Evolutionary conservation across 1,140 invertebrate genomes (phyloP), one percentile per base, ranked within the genome.

Genomic region (Xylocopa sonorina): DNA sequence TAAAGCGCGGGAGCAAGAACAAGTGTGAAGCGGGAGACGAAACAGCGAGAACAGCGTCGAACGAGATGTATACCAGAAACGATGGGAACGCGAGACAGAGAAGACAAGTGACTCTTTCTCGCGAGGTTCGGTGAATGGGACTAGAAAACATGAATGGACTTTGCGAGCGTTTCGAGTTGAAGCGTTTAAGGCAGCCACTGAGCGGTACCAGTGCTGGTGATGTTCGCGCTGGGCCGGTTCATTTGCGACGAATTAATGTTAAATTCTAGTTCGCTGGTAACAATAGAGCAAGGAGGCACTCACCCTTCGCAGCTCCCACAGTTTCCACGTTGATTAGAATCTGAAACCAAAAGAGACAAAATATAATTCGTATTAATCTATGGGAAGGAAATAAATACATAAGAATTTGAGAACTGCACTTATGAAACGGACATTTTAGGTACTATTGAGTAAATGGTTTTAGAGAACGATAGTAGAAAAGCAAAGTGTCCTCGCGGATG

Each of bases 41-140:
- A n/a, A 50, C n/a, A n/a, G n/a, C 29, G 62, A 74, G 29, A 41
- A 69, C 32, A 38, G 24, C 16, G 63, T 18, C 29, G 46, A 48
- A 41, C 53, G 53, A 73, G 32, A 74, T 50, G 48, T 43, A 57
- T 67, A 43, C 29, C 68, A 58, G n/a, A 58, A 53, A 21, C 43
- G 34, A 18, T 51, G 16, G 38, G 34, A 51, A 62, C 50, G 32
- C 12, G 34, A 16, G 57, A 66, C 41, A 48, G 41, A 43, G 43
- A 74, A 57, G 62, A 74, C 24, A 48, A 75, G 38, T 51, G 69
- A 60, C 29, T 38, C 48, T 41, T 60, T 62, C 41, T 18, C 43
- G 75, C 43, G 60, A 46, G 12, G 16, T 51, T 78, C 75, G 46
- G 69, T 79, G 77, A 79, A 79, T 79, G 77, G n/a, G 41, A 34